Conservation (phyloP, 2,797 vertebrate genomes). For the Phalanger gymnotis region DNA sequence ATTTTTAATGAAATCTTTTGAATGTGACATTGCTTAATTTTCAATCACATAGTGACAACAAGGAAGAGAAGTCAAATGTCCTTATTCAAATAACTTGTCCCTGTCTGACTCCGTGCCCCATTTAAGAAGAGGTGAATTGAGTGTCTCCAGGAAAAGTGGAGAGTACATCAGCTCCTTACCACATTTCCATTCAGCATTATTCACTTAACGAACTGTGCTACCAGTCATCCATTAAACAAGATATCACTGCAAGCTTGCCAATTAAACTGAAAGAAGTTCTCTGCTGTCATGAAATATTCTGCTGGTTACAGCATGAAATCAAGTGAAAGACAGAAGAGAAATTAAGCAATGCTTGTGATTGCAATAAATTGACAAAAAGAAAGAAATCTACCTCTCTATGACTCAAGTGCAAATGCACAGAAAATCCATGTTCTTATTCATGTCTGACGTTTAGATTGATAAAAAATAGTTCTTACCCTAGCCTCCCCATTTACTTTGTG, state of each 20-base stretch:
- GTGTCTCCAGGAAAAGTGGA: neutral
- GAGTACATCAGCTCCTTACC: neutral
- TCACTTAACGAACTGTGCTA: neutral
- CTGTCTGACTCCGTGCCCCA: neutral
- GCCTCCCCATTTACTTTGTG: neutral
- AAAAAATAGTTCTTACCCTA: neutral
- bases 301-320: neutral
- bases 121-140: neutral
- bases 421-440: neutral
- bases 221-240: neutral
- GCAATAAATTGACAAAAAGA: neutral
- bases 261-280: neutral
- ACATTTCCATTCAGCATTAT: neutral
- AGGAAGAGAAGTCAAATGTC: neutral
- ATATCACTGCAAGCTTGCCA: neutral
- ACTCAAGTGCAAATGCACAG: neutral
- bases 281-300: neutral
- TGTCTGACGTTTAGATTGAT: neutral
- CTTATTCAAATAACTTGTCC: neutral
- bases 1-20: neutral
- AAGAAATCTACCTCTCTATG: neutral
- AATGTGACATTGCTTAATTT: neutral
- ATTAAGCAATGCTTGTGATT: neutral
- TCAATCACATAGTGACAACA: neutral
- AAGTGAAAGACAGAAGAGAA: neutral